Base-by-base conservation (phyloP, 2,888 invertebrate species). In the Tiphia femorata region DNA sequence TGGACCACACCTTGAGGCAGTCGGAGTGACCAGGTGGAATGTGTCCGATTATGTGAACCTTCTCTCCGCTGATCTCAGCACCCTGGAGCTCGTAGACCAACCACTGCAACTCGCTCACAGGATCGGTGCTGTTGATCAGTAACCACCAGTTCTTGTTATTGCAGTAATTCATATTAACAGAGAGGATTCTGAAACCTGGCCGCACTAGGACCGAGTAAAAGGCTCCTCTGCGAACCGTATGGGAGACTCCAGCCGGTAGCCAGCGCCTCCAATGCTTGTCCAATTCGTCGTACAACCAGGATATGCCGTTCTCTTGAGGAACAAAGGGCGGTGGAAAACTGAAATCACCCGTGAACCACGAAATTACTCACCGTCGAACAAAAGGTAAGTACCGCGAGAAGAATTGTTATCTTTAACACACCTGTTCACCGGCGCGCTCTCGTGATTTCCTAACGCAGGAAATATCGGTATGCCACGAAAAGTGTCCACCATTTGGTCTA, bases 131-230 rank as follows among this genome's bases (percentile, higher is more conserved):
- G 84, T 98, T 97, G 63, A 98, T 85, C 12, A 96, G 85, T 21
- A 96, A 86, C 96, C 96, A 96, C 97, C 96, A 97, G 85, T 97
- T 97, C 79, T 94, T 94, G 78, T 95, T 95, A 81, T 96, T 96
- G 84, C 97, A 97, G 84, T 95, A 96, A 84, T 97, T 97, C 92
- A 95, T 96, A 80, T 97, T 97, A n/a, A 97, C 86, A 0, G 97
- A 97, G 64, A 97, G 92, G 50, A 97, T 90, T 54, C 96, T 88
- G 82, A 97, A 94, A 14, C 96, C 96, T 0, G 95, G 95, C 29
- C 94, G 88, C 5, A 97, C 92, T 41, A 95, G 87, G 1, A 95
- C 94, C 2, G 96, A 95, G 84, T 97, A 98, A 85, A 94, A 96
- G 27, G 95, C 95, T 0, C 95, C 95, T 40, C 94, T 88, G 1